Evolutionary conservation across 2,888 invertebrate genomes (phyloP).

Genomic region (Periphyllus acericola): DNA sequence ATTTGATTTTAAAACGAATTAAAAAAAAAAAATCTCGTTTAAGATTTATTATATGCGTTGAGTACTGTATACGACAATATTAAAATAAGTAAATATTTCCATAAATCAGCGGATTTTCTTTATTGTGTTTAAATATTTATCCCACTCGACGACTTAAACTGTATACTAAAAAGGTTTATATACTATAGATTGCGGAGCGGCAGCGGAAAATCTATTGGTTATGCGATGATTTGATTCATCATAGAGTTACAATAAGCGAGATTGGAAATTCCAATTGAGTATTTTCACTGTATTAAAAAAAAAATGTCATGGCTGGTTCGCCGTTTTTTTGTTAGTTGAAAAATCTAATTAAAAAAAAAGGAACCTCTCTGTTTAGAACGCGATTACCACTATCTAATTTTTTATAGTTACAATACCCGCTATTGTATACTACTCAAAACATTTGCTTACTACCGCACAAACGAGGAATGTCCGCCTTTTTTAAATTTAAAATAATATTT

Average conservation of each 20-base stretch:
- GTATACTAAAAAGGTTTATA: not conserved
- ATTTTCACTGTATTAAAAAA: not conserved
- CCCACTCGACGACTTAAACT: not conserved
- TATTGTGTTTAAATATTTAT: not conserved
- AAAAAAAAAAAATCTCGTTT: not conserved
- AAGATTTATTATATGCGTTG: not conserved
- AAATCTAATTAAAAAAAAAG: not conserved
- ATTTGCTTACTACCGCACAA: not conserved
- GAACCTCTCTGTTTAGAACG: not conserved
- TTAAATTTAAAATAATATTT: not conserved
- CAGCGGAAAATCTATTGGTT: not conserved
- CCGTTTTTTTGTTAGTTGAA: not conserved
- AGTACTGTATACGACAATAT: not conserved
- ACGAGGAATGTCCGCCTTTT: not conserved
- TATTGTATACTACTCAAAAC: not conserved
- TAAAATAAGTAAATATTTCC: not conserved
- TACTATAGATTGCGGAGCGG: not conserved
- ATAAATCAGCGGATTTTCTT: not conserved
- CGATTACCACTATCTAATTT: not conserved
- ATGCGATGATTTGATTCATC: not conserved
- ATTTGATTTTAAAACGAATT: not conserved
- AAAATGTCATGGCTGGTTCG: not conserved
- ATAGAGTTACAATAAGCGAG: not conserved
- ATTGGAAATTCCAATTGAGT: not conserved
- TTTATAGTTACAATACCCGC: not conserved